phyloP scores from a whole-genome alignment of 1,140 invertebrate genomes.

The Eufriesea mexicana region DNA sequence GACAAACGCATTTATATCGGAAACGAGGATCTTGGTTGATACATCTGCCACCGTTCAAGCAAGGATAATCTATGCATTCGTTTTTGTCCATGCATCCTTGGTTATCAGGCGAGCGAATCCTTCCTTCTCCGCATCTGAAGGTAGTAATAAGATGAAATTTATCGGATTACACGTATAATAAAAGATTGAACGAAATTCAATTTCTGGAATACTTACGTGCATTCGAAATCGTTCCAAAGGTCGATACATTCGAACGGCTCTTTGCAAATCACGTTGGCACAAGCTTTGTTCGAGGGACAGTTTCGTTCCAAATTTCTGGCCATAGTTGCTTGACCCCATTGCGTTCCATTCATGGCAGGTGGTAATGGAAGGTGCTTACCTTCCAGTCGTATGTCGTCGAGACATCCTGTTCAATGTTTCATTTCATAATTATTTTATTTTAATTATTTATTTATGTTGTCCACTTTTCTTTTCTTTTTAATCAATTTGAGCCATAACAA shows the following conservation, averaged over 20 bases:
- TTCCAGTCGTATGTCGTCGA: conserved; percentile 94
- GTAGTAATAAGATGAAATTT: no score
- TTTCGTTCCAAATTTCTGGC: conserved; percentile 93
- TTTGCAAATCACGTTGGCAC: conserved; percentile 94
- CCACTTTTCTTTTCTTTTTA: no score
- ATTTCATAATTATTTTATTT: background rate
- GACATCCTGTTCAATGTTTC: conserved; percentile 84
- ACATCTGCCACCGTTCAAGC: conserved; percentile 94
- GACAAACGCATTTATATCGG: conserved; percentile 92
- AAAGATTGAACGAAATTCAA: background rate
- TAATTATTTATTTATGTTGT: no score
- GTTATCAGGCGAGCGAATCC: conserved; percentile 92
- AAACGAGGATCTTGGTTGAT: conserved; percentile 93
- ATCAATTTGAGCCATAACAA: background rate
- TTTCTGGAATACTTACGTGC: conserved; percentile 90
- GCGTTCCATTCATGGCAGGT: conserved; percentile 95
- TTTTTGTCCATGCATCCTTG: conserved; percentile 97
- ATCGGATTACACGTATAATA: background rate
- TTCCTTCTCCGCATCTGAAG: conserved; percentile 94
- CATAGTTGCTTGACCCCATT: conserved; percentile 97
- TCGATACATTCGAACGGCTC: conserved; percentile 98
- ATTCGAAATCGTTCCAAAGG: conserved; percentile 98
- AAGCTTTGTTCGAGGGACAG: conserved; percentile 97
- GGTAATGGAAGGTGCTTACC: conserved; percentile 95
- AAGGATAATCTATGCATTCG: conserved; percentile 95